phyloP scores from a whole-genome alignment of 2,888 invertebrate species.

The Rhaphigaster nebulosa region DNA sequence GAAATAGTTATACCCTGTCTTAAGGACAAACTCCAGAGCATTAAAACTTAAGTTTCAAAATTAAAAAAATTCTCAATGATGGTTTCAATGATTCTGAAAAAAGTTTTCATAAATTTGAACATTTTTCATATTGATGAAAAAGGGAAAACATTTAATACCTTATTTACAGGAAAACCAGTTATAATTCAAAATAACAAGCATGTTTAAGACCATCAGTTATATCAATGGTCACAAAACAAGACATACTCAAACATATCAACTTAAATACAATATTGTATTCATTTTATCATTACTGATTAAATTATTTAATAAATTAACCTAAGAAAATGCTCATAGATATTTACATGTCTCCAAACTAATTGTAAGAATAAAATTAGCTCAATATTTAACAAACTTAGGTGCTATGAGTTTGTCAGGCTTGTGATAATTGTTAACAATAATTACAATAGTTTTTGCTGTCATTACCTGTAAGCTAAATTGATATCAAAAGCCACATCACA shows the following conservation, averaged over 20 bases:
- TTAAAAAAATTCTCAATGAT: too few relatives aligned
- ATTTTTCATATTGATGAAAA: too few relatives aligned
- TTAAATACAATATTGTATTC: not conserved
- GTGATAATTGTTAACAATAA: not conserved
- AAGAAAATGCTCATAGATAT: not conserved
- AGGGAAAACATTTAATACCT: too few relatives aligned
- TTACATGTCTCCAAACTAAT: not conserved
- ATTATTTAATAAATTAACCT: not conserved
- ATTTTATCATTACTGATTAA: not conserved
- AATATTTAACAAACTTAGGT: not conserved
- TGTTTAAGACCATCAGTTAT: not conserved
- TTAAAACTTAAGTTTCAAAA: too few relatives aligned
- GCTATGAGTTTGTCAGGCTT: not conserved
- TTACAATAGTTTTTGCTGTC: not conserved
- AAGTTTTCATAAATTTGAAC: too few relatives aligned
- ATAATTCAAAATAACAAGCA: too few relatives aligned
- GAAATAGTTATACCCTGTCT: too few relatives aligned
- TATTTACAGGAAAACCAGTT: too few relatives aligned
- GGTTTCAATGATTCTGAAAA: too few relatives aligned
- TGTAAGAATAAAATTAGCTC: not conserved
- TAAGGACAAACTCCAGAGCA: too few relatives aligned
- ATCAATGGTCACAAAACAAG: not conserved
- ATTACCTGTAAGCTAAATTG: conserved; percentile 75
- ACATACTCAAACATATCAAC: not conserved
- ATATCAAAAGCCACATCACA: conserved; percentile 79